Percentiles rank a stretch among this genome's conserved stretches.
These are phyloP conservation scores for Haplochromis vanheusdeni DNA, from an alignment of 2,113 vertebrate species.

Conservation along the genomic window DNA sequence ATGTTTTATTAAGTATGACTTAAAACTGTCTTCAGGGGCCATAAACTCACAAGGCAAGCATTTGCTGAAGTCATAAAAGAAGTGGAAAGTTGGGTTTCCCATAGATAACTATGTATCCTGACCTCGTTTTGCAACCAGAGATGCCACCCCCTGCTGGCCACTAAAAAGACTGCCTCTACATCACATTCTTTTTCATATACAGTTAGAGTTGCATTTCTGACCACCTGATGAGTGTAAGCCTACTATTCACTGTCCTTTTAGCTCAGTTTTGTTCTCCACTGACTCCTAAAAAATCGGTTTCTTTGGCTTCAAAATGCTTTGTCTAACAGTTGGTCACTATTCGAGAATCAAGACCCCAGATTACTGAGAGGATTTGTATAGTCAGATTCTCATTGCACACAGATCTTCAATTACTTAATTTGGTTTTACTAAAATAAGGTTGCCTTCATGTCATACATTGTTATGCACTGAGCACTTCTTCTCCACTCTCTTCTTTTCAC, in stretches of 20 bases:
- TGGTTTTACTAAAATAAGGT: background rate
- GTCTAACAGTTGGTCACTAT: background rate
- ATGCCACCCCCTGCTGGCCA: background rate
- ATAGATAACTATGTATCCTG: background rate
- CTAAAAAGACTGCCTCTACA: background rate
- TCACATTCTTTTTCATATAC: background rate
- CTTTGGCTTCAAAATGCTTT: background rate
- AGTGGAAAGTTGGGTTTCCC: background rate
- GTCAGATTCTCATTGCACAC: background rate
- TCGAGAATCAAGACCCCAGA: background rate
- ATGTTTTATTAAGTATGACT: background rate
- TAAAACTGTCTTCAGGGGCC: background rate
- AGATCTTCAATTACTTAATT: background rate
- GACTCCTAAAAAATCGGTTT: background rate
- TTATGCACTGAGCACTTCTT: background rate
- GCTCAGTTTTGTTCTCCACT: background rate
- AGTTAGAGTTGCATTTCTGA: background rate
- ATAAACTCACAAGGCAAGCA: background rate
- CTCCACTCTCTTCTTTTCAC: background rate
- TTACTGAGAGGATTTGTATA: background rate
- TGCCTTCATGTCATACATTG: background rate
- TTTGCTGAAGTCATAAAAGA: background rate
- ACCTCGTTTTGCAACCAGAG: background rate
- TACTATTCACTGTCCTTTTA: background rate
- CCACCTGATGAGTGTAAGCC: background rate